Conservation (phyloP, 2,797 vertebrate genomes). For the Microctenopoma steveboyesi region DNA sequence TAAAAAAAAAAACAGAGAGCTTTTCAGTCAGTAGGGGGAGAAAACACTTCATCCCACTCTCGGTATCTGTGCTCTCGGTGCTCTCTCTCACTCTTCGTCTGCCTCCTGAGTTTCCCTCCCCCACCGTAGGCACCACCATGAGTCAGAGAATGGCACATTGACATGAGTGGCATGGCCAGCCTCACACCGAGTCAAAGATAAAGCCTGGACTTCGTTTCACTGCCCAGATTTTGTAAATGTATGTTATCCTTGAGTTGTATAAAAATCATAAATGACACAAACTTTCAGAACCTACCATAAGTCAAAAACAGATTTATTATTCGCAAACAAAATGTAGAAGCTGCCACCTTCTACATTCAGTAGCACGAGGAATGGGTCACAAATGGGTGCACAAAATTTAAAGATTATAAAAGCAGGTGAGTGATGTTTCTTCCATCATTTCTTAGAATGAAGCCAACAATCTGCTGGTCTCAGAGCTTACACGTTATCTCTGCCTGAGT, state of each 20-base stretch:
- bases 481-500: conserved; percentile 1
- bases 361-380: conserved; percentile 11
- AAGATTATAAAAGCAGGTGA: conserved; percentile 36
- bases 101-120: conserved; percentile 61
- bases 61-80: conserved; percentile 46
- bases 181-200: conserved; percentile 61
- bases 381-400: conserved; percentile 29
- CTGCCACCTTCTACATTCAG: not conserved
- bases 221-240: conserved; percentile 43
- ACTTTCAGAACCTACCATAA: conserved; percentile 24
- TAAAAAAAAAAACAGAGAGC: conserved; percentile 58
- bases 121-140: conserved; percentile 69
- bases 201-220: conserved; percentile 44
- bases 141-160: conserved; percentile 71
- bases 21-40: conserved; percentile 78
- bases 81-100: conserved; percentile 43
- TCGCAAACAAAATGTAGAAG: conserved; percentile 13
- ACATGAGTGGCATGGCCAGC: conserved; percentile 65
- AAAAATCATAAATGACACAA: conserved; percentile 29
- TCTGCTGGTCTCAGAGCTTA: conserved; percentile 5
- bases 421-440: conserved; percentile 21
- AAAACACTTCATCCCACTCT: conserved; percentile 75
- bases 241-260: conserved; percentile 10
- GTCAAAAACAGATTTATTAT: conserved; percentile 21
- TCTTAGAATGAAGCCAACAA: conserved; percentile 16